Evolutionary conservation across 2,888 invertebrate species (phyloP), one percentile per base, ranked within the genome.

Genomic region (Chrysodeixis includens): DNA sequence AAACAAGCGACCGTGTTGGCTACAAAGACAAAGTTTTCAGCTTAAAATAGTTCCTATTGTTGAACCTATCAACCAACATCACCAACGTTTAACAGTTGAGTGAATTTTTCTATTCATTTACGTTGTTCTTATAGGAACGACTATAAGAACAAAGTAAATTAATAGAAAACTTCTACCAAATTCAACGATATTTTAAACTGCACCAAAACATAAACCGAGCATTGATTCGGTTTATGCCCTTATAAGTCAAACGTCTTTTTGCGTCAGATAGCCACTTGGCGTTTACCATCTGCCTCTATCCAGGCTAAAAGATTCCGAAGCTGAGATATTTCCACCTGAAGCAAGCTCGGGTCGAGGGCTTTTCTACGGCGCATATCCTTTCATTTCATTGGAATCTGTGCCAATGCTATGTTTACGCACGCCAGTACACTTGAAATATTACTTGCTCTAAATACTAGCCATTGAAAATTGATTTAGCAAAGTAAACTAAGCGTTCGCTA

Each of bases 301-400:
- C 74, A 59, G 56, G 62, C 76, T 84, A 84, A 88, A 85, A 87
- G 83, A 87, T 86, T 87, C 81, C 69, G 66, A 79, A 84, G 82
- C 79, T 77, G 79, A 80, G 80, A 87, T 87, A 86, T 88, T 90
- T 89, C 83, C 87, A 88, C 86, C 76, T 83, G 83, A 76, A 78
- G 79, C 77, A 60, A 82, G 69, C 84, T 83, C 80, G 87, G 86
- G 85, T 83, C 85, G 87, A 87, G 83, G 88, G 88, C 88, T 90
- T 88, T 88, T 88, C 88, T 86, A 86, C 87, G 74, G 82, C 88
- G 89, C 88, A 88, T 91, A 92, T 92, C 90, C 91, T 91, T 93
- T 93, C 91, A 93, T 94, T 93, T 92, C 91, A 90, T 88, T 83
- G 93, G 91, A 92, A 91, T 93, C 89, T 88, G 86, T 84, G 84